phyloP scores from a whole-genome alignment of 2,113 vertebrate species.

The Upupa epops region DNA sequence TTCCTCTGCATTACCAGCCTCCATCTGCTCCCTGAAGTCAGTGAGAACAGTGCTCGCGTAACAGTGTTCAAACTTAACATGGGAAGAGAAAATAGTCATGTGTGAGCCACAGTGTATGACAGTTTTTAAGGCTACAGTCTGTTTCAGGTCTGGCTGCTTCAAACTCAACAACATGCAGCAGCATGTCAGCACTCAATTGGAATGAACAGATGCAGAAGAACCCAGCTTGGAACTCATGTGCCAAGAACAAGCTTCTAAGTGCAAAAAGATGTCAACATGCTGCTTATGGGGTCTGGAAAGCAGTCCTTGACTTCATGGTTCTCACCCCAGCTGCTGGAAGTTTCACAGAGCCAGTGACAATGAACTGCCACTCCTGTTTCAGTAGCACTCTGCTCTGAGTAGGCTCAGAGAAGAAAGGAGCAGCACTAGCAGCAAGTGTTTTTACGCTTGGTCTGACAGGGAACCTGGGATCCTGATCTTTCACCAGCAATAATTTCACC shows the following conservation, averaged over 20 bases:
- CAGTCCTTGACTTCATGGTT: not conserved
- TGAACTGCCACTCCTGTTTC: too few relatives aligned
- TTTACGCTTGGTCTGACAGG: not conserved
- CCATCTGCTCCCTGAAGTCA: not conserved
- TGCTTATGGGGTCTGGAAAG: not conserved
- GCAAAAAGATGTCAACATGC: not conserved
- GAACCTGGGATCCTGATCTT: not conserved
- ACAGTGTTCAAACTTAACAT: fast-evolving
- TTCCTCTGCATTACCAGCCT: not conserved
- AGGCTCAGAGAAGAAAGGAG: not conserved
- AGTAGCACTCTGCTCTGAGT: not conserved
- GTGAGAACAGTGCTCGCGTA: not conserved
- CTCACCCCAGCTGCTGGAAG: not conserved
- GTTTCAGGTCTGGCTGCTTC: not conserved
- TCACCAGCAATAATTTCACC: not conserved
- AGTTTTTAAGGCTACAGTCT: not conserved
- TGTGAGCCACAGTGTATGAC: not conserved
- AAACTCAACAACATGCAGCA: not conserved
- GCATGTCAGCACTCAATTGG: not conserved
- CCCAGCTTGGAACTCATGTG: not conserved
- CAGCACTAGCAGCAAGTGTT: not conserved
- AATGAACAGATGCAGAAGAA: not conserved
- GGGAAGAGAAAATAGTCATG: not conserved
- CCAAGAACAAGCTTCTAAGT: not conserved
- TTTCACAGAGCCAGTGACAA: not conserved